Base-by-base conservation (phyloP, 2,888 invertebrate species). In the Rhagonycha lutea region DNA sequence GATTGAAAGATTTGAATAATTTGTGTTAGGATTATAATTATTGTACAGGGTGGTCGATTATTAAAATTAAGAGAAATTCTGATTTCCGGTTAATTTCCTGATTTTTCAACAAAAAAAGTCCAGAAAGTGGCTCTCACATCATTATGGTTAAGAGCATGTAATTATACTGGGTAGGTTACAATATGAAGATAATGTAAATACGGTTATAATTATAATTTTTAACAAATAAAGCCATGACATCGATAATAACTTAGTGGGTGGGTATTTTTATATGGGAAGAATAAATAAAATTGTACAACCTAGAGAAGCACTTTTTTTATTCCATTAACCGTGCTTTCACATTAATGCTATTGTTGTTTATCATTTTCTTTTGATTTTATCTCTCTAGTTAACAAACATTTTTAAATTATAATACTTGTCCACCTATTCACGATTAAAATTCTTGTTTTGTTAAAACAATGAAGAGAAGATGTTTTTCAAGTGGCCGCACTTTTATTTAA, bases 141-240 rank as follows among this genome's bases (percentile, higher is more conserved):
- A 47, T 47, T 47, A 47, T 7, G 47, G 47, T n/a, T n/a, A n/a
- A 47, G n/a, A 47, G n/a, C n/a, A 2, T 47, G n/a, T n/a, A 47
- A 47, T 47, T 47, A 47, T n/a, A 47, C 7, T 47, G 32, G 32
- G 32, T n/a, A 28, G 32, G 32, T 12, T n/a, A 28, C 8, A 26
- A 4, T 26, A 28, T 28, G n/a, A 2, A 47, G n/a, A 47, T 47
- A n/a, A 47, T 47, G 47, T n/a, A 12, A 47, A 47, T 47, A 47
- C n/a, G 47, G 47, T 47, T n/a, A 24, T 29, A 68, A 68, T 71
- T 68, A 76, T 74, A 68, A 71, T 71, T 73, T 73, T 76, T 70
- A 74, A 70, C 73, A 70, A 76, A 76, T 73, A 61, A 69, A 73
- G 70, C 73, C 76, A 29, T 76, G 76, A 76, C 76, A 73, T 60